phyloP scores from a whole-genome alignment of 2,113 vertebrate species.

The Syrmaticus mikado region DNA sequence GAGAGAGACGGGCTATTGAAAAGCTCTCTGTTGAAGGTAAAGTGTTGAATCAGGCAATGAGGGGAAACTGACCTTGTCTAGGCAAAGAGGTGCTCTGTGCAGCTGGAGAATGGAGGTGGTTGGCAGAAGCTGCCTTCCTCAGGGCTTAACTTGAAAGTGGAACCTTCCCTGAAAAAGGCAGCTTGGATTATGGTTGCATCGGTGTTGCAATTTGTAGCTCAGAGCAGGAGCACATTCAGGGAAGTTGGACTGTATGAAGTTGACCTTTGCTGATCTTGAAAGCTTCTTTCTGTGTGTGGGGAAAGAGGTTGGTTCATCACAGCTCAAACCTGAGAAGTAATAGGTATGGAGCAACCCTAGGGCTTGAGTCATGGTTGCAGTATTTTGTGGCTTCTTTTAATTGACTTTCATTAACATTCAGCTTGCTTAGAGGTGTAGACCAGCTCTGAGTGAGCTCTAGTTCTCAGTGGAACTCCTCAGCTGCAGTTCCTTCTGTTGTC shows the following conservation, averaged over 20 bases:
- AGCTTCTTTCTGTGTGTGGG: not conserved
- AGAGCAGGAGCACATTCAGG: not conserved
- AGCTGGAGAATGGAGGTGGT: not conserved
- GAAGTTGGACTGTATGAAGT: not conserved
- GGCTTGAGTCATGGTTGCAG: conserved; percentile 53
- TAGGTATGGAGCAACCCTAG: conserved; percentile 48
- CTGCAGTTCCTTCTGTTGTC: not conserved
- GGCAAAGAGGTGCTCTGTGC: not conserved
- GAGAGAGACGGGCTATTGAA: conserved; percentile 92
- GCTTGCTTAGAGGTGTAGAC: not conserved
- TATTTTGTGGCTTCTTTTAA: conserved; percentile 49
- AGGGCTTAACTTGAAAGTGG: not conserved
- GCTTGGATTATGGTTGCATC: not conserved
- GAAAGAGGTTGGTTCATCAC: conserved; percentile 8
- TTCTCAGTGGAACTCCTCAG: not conserved
- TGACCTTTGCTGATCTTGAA: conserved; percentile 31
- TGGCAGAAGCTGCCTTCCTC: not conserved
- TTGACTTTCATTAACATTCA: conserved; percentile 18
- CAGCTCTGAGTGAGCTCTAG: not conserved
- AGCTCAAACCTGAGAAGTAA: conserved; percentile 38
- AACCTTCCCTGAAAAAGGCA: not conserved
- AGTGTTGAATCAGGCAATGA: not conserved
- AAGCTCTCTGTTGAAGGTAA: conserved; percentile 92
- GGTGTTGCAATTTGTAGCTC: conserved; percentile 15
- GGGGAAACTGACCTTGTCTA: not conserved